A percentile compares a stretch with the other conserved stretches of the same genome.
These are phyloP conservation scores for Deroplatys truncata DNA, from an alignment of 2,888 invertebrate species.

Conservation along the genomic window DNA sequence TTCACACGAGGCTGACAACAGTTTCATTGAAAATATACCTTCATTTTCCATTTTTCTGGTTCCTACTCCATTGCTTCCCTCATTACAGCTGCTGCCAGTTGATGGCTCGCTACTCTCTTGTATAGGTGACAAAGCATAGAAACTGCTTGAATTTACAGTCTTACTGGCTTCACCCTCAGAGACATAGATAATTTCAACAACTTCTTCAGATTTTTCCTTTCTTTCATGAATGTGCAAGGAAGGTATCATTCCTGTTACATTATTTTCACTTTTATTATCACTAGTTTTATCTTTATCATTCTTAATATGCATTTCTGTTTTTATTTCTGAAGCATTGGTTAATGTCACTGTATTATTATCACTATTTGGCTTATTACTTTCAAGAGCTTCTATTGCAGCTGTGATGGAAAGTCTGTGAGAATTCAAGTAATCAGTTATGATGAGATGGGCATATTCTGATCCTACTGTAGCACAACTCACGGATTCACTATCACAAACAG, in stretches of 20 bases:
- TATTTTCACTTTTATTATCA: not conserved
- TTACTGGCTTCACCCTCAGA: constrained; percentile 14
- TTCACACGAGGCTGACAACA: constrained; percentile 41
- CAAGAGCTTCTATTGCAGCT: constrained; percentile 33
- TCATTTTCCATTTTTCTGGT: constrained; percentile 26
- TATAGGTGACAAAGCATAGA: constrained; percentile 51
- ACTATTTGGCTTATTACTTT: constrained; percentile 2
- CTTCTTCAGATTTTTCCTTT: constrained; percentile 22
- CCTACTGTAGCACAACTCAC: not conserved
- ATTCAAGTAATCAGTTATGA: constrained; percentile 46
- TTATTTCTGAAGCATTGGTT: not conserved
- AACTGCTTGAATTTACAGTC: constrained; percentile 32
- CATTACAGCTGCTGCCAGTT: constrained; percentile 47
- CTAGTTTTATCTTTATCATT: not conserved
- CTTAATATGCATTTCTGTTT: not conserved
- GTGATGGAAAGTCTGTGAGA: constrained; percentile 38
- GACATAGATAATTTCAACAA: constrained; percentile 22
- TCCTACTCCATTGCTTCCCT: constrained; percentile 35
- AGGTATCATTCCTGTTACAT: not conserved
- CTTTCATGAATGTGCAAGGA: constrained; percentile 11
- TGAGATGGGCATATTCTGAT: constrained; percentile 40
- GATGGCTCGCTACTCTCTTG: constrained; percentile 55
- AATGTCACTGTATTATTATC: not conserved
- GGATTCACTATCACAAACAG: not conserved
- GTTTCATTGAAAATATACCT: constrained; percentile 29